Conservation (phyloP, 2,888 invertebrate species). For the Apodemia duryi region DNA sequence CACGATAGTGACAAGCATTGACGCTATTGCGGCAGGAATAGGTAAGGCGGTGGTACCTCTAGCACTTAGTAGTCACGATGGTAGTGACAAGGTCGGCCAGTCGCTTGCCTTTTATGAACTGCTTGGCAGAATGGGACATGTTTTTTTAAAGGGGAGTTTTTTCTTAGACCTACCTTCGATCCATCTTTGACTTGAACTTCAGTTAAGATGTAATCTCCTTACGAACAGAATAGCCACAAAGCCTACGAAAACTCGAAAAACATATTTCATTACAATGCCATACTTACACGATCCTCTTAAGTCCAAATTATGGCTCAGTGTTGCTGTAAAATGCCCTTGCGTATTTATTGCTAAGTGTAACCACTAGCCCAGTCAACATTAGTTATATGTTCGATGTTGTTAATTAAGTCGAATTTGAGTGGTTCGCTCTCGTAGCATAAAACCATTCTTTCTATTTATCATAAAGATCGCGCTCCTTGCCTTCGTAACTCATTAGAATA, state of each 20-base stretch:
- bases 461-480: conserved; percentile 48
- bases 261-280: neutral
- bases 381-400: conserved; percentile 14
- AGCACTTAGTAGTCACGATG: no score
- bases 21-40: no score
- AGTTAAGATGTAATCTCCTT: no score
- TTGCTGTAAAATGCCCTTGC: conserved; percentile 4
- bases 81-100: no score
- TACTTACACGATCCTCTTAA: neutral
- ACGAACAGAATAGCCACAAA: neutral
- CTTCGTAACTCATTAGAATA: conserved; percentile 70
- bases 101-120: no score
- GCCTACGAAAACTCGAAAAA: neutral
- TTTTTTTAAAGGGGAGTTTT: no score
- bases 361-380: conserved; percentile 6
- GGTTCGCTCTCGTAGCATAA: conserved; percentile 14
- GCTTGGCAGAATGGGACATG: no score
- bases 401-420: conserved; percentile 12
- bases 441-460: conserved; percentile 39
- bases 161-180: no score
- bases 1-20: no score
- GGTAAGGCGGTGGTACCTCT: no score
- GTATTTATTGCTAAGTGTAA: conserved; percentile 9
- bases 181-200: no score
- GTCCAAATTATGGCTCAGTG: neutral